These are phyloP conservation scores for Bombus terrestris DNA, from an alignment of 1,140 invertebrate genomes.

Conservation along the genomic window DNA sequence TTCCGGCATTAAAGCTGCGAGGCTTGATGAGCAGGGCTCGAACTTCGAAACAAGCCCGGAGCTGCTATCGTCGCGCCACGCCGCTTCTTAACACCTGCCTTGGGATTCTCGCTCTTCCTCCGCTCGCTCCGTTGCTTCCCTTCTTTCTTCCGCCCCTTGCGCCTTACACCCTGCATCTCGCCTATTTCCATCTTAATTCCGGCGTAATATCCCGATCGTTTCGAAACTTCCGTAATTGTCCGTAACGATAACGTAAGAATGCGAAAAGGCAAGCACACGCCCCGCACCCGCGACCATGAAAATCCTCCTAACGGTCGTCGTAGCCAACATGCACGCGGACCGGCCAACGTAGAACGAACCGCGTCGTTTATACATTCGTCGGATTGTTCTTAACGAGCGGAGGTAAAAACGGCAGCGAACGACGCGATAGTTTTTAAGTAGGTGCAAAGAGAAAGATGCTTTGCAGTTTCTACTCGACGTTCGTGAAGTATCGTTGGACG, in stretches of 20 bases:
- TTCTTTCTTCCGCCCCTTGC: conserved; percentile 8
- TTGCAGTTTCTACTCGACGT: conserved; percentile 4
- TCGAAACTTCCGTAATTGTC: conserved; percentile 43
- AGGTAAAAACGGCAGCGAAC: background rate
- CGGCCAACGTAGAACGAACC: background rate
- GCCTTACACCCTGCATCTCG: no score
- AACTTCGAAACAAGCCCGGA: conserved; percentile 65
- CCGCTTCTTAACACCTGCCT: conserved; percentile 44
- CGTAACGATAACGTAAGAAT: conserved; percentile 30
- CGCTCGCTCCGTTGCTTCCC: no score
- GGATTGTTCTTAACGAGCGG: background rate
- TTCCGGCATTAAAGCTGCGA: conserved; percentile 65
- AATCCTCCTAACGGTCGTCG: conserved; percentile 12
- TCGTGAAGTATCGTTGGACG: conserved; percentile 38
- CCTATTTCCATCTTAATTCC: conserved; percentile 26
- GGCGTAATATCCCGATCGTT: conserved; percentile 40
- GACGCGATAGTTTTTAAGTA: conserved; percentile 16
- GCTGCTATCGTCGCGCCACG: conserved; percentile 5
- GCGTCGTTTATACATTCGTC: background rate
- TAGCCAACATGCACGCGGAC: background rate
- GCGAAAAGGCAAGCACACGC: no score
- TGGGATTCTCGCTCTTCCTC: conserved; percentile 23
- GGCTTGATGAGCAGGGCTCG: conserved; percentile 52
- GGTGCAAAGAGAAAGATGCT: background rate
- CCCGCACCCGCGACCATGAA: background rate